A percentile compares a stretch with the other conserved stretches of the same genome.
Conservation (phyloP, 1,140 invertebrate genomes). For the Rhynchophorus ferrugineus region DNA sequence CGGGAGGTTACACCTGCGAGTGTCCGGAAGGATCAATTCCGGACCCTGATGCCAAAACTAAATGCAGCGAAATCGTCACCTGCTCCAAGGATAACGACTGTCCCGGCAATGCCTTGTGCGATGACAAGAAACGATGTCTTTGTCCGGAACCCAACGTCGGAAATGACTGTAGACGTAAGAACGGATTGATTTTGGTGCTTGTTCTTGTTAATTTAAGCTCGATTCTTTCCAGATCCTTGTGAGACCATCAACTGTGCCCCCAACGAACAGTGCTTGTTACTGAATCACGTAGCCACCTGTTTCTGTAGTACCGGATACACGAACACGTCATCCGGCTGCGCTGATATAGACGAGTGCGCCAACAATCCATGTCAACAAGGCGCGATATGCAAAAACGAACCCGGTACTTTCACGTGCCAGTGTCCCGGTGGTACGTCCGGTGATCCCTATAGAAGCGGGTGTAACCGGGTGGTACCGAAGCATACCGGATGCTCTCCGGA, state of each 20-base stretch:
- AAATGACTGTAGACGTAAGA: conserved; percentile 82
- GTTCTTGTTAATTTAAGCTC: background rate
- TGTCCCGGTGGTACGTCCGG: conserved; percentile 68
- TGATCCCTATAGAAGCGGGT: conserved; percentile 67
- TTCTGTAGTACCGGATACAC: conserved; percentile 72
- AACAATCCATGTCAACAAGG: conserved; percentile 69
- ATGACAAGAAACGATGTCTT: conserved; percentile 65
- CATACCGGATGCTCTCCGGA: conserved; percentile 59
- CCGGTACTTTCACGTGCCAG: conserved; percentile 78
- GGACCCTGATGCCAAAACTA: conserved; percentile 70
- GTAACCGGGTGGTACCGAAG: conserved; percentile 51
- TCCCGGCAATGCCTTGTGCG: conserved; percentile 83
- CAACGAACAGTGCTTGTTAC: conserved; percentile 82
- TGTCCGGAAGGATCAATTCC: conserved; percentile 74
- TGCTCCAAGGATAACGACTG: conserved; percentile 70
- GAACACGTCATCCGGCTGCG: conserved; percentile 66
- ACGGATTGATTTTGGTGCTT: background rate
- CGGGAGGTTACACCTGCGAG: conserved; percentile 68
- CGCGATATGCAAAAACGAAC: conserved; percentile 81
- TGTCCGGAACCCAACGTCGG: conserved; percentile 87
- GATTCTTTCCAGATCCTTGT: conserved; percentile 69
- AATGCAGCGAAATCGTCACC: conserved; percentile 71
- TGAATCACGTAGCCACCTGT: conserved; percentile 76
- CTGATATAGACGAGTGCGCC: conserved; percentile 79
- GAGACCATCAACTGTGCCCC: conserved; percentile 76